phyloP scores from a whole-genome alignment of 2,888 invertebrate genomes.

The Tupiocoris notatus region DNA sequence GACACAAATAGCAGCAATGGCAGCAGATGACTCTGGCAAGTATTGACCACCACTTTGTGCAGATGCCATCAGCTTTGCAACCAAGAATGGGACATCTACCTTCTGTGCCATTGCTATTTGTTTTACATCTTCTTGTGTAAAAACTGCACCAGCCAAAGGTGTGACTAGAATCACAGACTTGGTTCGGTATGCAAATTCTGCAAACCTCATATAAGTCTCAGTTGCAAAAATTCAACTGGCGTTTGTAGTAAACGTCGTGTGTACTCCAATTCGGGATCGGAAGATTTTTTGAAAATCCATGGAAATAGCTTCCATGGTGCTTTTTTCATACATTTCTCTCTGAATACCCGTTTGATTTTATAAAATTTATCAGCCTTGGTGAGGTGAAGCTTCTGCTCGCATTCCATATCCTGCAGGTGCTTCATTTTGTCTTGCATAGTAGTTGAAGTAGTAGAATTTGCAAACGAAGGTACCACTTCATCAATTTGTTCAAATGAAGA shows the following conservation, averaged over 20 bases:
- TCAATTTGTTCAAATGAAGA: too few species aligned
- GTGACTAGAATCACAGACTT: not conserved
- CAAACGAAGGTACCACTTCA: too few species aligned
- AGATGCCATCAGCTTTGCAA: not conserved
- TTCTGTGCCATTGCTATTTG: not conserved
- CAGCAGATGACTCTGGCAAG: not conserved
- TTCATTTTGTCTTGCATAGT: too few species aligned
- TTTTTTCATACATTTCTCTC: too few species aligned
- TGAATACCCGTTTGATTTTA: too few species aligned
- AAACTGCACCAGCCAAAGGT: not conserved
- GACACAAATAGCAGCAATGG: not conserved
- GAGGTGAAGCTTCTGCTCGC: too few species aligned
- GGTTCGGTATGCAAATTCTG: not conserved
- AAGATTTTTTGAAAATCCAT: too few species aligned
- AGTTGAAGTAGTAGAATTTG: too few species aligned
- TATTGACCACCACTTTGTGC: constrained; percentile 6
- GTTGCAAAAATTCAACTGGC: not conserved
- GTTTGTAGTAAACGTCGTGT: not conserved
- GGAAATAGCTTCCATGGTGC: too few species aligned
- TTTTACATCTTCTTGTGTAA: not conserved
- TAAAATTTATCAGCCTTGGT: too few species aligned
- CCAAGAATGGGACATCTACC: not conserved
- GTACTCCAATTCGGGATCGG: too few species aligned
- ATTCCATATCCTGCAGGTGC: too few species aligned
- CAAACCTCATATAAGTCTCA: not conserved